Evolutionary conservation across 2,797 vertebrate genomes (phyloP).

Genomic region (Sternotherus odoratus): DNA sequence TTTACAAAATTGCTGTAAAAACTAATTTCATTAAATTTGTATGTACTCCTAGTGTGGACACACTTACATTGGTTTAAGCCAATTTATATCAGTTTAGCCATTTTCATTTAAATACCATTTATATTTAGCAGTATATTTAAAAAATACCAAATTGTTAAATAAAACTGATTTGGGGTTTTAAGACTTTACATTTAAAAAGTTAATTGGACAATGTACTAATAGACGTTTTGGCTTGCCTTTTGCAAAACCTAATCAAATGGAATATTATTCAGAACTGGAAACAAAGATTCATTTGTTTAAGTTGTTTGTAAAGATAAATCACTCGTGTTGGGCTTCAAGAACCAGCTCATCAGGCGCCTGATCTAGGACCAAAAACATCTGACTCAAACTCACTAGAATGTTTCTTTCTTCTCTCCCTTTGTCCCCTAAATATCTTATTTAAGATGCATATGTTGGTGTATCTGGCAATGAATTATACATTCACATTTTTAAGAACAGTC

Average conservation of each 20-base stretch:
- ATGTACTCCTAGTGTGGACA: not conserved
- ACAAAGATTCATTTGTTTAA: not conserved
- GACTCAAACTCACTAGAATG: accelerated
- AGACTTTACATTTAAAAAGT: not conserved
- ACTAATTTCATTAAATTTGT: not conserved
- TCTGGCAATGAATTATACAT: not conserved
- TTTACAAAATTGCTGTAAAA: not conserved
- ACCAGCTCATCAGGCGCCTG: not conserved
- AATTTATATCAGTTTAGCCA: not conserved
- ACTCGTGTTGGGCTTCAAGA: not conserved
- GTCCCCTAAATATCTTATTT: accelerated
- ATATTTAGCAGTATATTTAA: not conserved
- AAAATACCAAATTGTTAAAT: not conserved
- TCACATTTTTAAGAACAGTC: accelerated
- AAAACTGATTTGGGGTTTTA: not conserved
- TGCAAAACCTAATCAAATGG: not conserved
- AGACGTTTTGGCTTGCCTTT: not conserved
- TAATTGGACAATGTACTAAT: not conserved
- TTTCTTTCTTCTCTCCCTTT: not conserved
- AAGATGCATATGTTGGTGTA: accelerated
- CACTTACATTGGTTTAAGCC: not conserved
- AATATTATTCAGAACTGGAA: not conserved
- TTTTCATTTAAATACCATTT: not conserved
- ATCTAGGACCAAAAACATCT: not conserved
- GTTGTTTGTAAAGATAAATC: not conserved